phyloP scores from a whole-genome alignment of 2,888 invertebrate genomes.

The Leptura quadrifasciata region DNA sequence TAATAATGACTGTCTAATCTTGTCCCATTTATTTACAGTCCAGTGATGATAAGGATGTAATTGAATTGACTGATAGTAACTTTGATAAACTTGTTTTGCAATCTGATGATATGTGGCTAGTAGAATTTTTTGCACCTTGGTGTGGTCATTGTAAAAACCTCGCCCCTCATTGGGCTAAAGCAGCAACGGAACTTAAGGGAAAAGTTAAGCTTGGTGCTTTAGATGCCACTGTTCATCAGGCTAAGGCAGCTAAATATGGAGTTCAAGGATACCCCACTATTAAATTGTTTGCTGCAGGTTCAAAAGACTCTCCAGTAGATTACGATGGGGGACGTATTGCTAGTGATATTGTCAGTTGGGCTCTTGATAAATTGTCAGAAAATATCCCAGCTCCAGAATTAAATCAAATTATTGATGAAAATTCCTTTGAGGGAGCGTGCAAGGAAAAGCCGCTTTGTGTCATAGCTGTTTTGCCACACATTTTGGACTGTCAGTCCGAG shows the following conservation, averaged over 20 bases:
- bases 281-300: conserved; percentile 89
- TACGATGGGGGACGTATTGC: conserved; percentile 96
- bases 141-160: conserved; percentile 98
- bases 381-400: conserved; percentile 94
- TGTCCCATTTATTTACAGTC: conserved; percentile 58
- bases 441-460: conserved; percentile 93
- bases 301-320: conserved; percentile 86
- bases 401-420: conserved; percentile 76
- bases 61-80: conserved; percentile 96
- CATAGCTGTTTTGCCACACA: conserved; percentile 93
- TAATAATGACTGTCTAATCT: neutral
- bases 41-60: conserved; percentile 79
- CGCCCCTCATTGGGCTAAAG: conserved; percentile 97
- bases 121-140: conserved; percentile 98
- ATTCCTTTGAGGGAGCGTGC: conserved; percentile 84
- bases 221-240: conserved; percentile 94
- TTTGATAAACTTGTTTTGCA: conserved; percentile 93
- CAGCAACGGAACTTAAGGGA: conserved; percentile 95
- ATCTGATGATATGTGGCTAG: conserved; percentile 97
- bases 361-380: conserved; percentile 88
- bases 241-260: conserved; percentile 88
- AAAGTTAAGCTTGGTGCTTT: conserved; percentile 97
- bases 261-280: conserved; percentile 98
- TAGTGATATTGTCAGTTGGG: conserved; percentile 93
- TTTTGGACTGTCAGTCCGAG: conserved; percentile 95